Evolutionary conservation across 2,888 invertebrate genomes (phyloP).

Genomic region (Eupithecia subfuscata): DNA sequence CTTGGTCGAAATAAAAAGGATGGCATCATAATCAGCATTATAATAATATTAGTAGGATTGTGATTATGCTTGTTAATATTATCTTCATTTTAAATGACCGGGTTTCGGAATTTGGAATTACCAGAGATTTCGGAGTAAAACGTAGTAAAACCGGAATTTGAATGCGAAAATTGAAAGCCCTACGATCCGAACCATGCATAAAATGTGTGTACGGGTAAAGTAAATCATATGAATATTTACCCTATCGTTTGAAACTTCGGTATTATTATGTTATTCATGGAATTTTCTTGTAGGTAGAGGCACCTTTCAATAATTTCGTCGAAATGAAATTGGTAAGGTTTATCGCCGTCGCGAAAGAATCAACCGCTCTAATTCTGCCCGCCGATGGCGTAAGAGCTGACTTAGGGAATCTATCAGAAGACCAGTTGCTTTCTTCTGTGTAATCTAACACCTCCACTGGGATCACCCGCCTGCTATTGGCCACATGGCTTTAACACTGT

Average conservation of each 20-base stretch:
- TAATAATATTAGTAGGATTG: not conserved
- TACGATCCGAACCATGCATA: slow-evolving; percentile 5
- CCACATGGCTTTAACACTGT: too few species aligned
- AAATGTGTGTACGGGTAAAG: slow-evolving; percentile 19
- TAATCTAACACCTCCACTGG: too few species aligned
- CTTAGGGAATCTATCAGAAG: too few species aligned
- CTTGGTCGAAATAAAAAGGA: too few species aligned
- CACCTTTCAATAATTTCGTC: slow-evolving; percentile 2
- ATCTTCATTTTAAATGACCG: not conserved
- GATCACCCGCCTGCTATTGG: too few species aligned
- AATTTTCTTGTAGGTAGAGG: slow-evolving; percentile 30
- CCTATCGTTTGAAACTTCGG: slow-evolving; percentile 33
- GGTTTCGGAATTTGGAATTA: not conserved
- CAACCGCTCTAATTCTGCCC: too few species aligned
- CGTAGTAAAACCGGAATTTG: not conserved
- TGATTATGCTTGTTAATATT: not conserved
- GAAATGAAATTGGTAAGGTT: not conserved
- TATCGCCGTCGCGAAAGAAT: too few species aligned
- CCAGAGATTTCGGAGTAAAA: not conserved
- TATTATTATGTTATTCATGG: slow-evolving; percentile 51
- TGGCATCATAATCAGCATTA: too few species aligned
- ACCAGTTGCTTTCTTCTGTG: too few species aligned
- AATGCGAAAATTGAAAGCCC: slow-evolving; percentile 3
- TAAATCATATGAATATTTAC: slow-evolving; percentile 41
- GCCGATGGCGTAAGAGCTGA: too few species aligned